Base-by-base conservation (phyloP, 2,113 vertebrate species). In the Psephotus haematonotus region DNA sequence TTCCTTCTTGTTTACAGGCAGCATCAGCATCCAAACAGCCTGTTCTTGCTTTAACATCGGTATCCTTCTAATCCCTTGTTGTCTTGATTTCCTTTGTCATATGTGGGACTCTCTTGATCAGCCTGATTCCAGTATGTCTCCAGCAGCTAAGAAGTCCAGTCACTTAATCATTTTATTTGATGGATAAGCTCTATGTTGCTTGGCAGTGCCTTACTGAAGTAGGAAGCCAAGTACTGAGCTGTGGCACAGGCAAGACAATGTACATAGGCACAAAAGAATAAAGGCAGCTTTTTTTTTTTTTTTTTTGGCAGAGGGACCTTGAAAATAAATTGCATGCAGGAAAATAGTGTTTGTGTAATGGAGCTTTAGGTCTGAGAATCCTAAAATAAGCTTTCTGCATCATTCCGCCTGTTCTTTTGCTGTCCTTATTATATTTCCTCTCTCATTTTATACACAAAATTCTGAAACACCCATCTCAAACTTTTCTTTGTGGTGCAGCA, bases 1-100 rank as follows among this genome's bases (percentile, higher is more conserved):
- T 90, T 92, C 90, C 47, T 95, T 71, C 92, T 94, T 78, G 60
- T 88, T 92, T 81, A 93, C 64, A 81, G 71, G 39, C 64, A 71
- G 64, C 64, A 75, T 60, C 88, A 88, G 76, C 71, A 68, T 93
- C 82, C 55, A 63, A 14, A 81, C 55, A 55, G 68, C 72, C 80
- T 68, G 72, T 52, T 39, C 31, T 94, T 74, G 33, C 53, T 86
- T 39, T 49, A 25, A 28, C 59, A 79, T 69, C 44, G 86, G 88
- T 88, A 86, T 55, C 46, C 25, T 81, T 83, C 60, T 65, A 19
- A 23, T 64, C 35, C 68, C 69, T 68, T 90, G 8, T 88, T 86
- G 43, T 77, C n/a, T 50, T 85, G 28, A 31, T 90, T 76, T 72
- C 28, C 80, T 59, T 86, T 85, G n/a, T 74, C 49, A 57, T 76